Evolutionary conservation across 2,888 invertebrate genomes (phyloP), one percentile per base, ranked within the genome.

Genomic region (Aphidoletes aphidimyza): DNA sequence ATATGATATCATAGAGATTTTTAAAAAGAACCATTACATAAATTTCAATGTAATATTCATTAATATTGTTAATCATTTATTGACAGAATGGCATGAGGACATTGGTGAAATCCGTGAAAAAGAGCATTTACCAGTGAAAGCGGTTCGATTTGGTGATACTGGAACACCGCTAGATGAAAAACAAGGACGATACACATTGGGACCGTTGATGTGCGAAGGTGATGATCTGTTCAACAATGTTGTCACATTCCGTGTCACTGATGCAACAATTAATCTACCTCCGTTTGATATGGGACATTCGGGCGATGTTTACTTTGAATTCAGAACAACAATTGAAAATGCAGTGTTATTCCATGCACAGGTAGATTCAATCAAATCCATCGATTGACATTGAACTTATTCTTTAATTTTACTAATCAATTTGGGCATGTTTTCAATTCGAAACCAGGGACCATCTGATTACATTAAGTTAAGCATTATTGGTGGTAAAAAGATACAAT

Each of bases 301-400:
- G 85, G 98, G 98, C 6, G 99, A 99, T 90, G 97, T 99, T 89
- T 98, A 98, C 91, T 96, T 98, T 89, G 98, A 98, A 91, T 98
- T 99, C 90, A 95, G 94, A 88, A 98, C 98, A 0, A 98, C 98
- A 0, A 92, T 93, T 39, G 94, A 95, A 85, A 96, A 96, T 89
- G 96, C 97, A 0, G 96, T 98, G 9, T 91, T 99, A 1, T 92
- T 99, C 87, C 97, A 98, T 90, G 95, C 96, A 59, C 96, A 91
- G 88, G 92, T 91, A 85, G 1, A 69, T 17, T 22, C 59, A 54
- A 49, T 54, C 47, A 3, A 30, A 39, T 42, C 19, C 8, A 69
- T 17, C 0, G n/a, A n/a, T 37, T 42, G 0, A 47, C 14, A n/a
- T 30, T 83, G n/a, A n/a, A n/a, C n/a, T n/a, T n/a, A n/a, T n/a